Evolutionary conservation across 2,113 vertebrate genomes (phyloP).

Genomic region (Myrmophylax atrothorax): DNA sequence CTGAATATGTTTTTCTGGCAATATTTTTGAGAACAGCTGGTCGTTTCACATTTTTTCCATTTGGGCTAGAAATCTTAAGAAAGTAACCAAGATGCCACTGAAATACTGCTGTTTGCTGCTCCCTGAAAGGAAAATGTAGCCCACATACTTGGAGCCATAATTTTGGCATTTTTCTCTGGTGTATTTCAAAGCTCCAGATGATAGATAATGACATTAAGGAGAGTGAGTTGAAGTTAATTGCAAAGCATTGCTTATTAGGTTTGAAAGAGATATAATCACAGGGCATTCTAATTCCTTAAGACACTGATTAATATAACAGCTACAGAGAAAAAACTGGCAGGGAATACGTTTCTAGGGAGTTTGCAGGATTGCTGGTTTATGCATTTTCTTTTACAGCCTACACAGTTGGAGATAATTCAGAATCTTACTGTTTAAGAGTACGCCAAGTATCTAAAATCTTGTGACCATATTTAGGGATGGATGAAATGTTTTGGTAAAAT

Average conservation of each 20-base stretch:
- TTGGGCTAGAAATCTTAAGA: conserved; percentile 25
- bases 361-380: conserved; percentile 68
- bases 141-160: not conserved
- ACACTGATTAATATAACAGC: conserved; percentile 70
- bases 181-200: not conserved
- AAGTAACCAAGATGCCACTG: conserved; percentile 44
- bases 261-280: conserved; percentile 51
- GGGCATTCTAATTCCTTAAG: conserved; percentile 64
- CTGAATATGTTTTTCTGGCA: conserved; percentile 44
- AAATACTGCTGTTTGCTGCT: conserved; percentile 27
- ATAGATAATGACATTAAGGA: conserved; percentile 38
- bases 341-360: conserved; percentile 62
- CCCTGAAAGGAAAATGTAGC: not conserved
- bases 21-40: conserved; percentile 59
- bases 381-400: conserved; percentile 72
- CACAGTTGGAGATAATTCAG: conserved; percentile 72
- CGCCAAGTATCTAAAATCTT: conserved; percentile 70
- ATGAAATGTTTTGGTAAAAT: conserved; percentile 69
- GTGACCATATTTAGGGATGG: conserved; percentile 72
- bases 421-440: conserved; percentile 65
- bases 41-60: conserved; percentile 61
- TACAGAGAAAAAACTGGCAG: conserved; percentile 57
- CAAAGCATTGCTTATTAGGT: conserved; percentile 49
- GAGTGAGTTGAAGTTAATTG: conserved; percentile 47
- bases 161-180: not conserved